A percentile compares a stretch with the other conserved stretches of the same genome.
Evolutionary conservation across 2,113 vertebrate genomes (phyloP).

Genomic region (Hippocampus barbouri): DNA sequence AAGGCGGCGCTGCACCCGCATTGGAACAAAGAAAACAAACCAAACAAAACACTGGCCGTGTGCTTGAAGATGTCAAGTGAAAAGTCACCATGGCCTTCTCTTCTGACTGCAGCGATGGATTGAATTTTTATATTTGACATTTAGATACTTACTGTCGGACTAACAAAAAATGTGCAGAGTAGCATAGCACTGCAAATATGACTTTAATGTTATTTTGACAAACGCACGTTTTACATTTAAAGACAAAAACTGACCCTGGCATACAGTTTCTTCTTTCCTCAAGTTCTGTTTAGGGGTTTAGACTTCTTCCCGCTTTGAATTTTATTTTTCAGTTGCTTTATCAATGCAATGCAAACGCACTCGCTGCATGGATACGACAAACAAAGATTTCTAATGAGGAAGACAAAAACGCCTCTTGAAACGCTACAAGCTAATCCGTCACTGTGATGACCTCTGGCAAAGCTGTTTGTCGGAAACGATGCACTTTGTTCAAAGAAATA

Average conservation of each 20-base stretch:
- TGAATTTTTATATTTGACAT: conserved; percentile 61
- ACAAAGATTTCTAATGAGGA: conserved; percentile 27
- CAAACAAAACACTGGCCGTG: conserved; percentile 22
- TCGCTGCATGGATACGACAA: conserved; percentile 31
- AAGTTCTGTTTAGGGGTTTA: not conserved
- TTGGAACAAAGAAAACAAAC: not conserved
- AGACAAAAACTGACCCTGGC: conserved; percentile 4
- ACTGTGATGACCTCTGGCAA: conserved; percentile 22
- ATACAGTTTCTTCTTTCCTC: not conserved
- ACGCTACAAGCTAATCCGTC: conserved; percentile 24
- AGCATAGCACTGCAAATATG: conserved; percentile 29
- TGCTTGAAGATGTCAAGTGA: conserved; percentile 22
- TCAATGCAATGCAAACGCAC: not conserved
- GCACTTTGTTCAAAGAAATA: conserved; percentile 66
- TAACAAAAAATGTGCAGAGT: conserved; percentile 6
- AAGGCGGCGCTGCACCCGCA: conserved; percentile 23
- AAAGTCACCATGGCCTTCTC: conserved; percentile 11
- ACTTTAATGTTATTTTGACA: conserved; percentile 37
- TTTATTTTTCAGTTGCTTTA: not conserved
- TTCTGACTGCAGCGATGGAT: conserved; percentile 51
- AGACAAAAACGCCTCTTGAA: conserved; percentile 22
- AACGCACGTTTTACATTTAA: conserved; percentile 29
- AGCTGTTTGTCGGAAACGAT: conserved; percentile 51
- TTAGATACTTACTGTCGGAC: conserved; percentile 36
- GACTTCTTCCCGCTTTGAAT: not conserved